A percentile compares a stretch with the other conserved stretches of the same genome.
Conservation (phyloP, 2,797 vertebrate genomes). For the Sebastiscus tertius region DNA sequence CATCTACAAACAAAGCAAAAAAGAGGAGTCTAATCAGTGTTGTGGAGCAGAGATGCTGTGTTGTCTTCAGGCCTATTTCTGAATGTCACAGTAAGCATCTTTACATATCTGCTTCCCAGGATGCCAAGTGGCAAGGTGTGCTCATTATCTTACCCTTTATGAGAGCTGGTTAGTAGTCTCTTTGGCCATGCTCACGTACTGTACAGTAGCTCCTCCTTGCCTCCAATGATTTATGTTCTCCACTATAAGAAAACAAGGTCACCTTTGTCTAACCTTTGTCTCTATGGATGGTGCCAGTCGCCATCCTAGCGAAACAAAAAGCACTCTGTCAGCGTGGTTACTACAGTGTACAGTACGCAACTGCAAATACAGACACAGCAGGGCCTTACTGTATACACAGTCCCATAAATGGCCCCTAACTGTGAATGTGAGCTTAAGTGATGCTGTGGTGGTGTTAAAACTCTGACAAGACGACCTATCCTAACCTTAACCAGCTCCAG, state of each 20-base stretch:
- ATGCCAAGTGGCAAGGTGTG: not conserved
- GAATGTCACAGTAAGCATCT: not conserved
- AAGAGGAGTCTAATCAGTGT: not conserved
- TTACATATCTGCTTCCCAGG: not conserved
- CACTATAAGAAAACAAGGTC: not conserved
- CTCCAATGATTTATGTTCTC: constrained; percentile 4
- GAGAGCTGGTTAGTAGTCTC: not conserved
- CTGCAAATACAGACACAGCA: not conserved
- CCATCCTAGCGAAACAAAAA: not conserved
- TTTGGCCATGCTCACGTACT: not conserved
- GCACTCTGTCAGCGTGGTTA: not conserved
- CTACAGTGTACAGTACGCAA: not conserved
- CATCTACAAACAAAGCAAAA: not conserved
- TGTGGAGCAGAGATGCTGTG: not conserved
- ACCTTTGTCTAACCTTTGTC: constrained; percentile 22
- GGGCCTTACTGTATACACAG: not conserved
- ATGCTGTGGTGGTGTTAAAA: not conserved
- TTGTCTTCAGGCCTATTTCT: not conserved
- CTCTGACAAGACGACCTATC: too few relatives aligned
- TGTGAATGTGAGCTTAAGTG: not conserved
- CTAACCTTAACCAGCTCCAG: too few relatives aligned
- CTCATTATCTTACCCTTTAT: not conserved
- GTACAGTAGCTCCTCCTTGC: not conserved
- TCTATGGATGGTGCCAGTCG: not conserved
- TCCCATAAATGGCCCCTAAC: not conserved